phyloP scores from a whole-genome alignment of 2,113 vertebrate species.

The Corythoichthys haematopterus region DNA sequence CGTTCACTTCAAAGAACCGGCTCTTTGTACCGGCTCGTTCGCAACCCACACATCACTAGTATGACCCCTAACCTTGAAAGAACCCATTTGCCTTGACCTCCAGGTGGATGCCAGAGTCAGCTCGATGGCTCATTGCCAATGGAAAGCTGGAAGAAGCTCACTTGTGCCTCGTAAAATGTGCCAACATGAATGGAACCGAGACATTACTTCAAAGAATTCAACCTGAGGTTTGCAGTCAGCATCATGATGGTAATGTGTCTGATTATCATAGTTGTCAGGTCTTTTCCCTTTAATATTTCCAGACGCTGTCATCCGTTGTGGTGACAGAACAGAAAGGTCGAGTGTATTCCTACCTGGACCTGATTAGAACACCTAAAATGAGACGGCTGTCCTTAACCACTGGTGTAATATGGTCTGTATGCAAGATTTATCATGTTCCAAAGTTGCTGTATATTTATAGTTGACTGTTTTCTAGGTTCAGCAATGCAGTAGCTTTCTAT shows the following conservation, averaged over 20 bases:
- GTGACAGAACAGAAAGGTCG: conserved; percentile 36
- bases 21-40: neutral
- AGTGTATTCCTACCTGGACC: conserved; percentile 67
- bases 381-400: conserved; percentile 65
- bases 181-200: conserved; percentile 71
- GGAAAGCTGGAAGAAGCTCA: conserved; percentile 77
- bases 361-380: conserved; percentile 69
- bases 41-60: neutral
- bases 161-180: conserved; percentile 76
- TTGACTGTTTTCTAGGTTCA: conserved; percentile 53
- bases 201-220: conserved; percentile 52
- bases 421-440: neutral
- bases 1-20: no score
- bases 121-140: conserved; percentile 85
- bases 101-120: conserved; percentile 91
- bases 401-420: conserved; percentile 65
- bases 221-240: conserved; percentile 65
- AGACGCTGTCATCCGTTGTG: conserved; percentile 62
- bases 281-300: conserved; percentile 11
- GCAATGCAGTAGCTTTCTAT: conserved; percentile 61
- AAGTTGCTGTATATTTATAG: neutral
- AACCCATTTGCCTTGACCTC: neutral
- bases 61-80: neutral
- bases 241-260: neutral
- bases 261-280: neutral